Evolutionary conservation across 2,113 vertebrate genomes (phyloP).

Genomic region (Buteo buteo): DNA sequence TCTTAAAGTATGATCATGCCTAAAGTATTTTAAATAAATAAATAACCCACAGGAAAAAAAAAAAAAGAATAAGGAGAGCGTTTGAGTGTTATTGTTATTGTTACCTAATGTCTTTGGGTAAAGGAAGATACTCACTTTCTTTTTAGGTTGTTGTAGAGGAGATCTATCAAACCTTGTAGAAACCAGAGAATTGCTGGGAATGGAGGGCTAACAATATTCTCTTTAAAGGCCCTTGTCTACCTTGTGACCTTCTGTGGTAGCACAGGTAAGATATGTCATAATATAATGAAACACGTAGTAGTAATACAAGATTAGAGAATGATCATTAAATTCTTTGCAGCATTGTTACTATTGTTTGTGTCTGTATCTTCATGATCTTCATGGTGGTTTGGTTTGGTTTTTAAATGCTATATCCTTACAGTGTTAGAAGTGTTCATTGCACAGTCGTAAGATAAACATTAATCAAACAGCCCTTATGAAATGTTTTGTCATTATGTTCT

Average conservation of each 20-base stretch:
- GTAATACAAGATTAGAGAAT: not conserved
- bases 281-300: not conserved
- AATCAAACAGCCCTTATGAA: not conserved
- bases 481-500: not conserved
- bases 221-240: not conserved
- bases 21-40: not conserved
- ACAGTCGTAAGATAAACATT: not conserved
- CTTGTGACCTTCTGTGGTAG: rapidly evolving
- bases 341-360: not conserved
- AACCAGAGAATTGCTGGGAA: not conserved
- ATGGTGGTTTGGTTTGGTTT: not conserved
- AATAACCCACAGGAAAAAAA: not conserved
- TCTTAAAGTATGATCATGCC: not conserved
- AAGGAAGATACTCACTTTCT: not conserved
- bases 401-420: not conserved
- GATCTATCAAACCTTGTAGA: not conserved
- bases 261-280: not conserved
- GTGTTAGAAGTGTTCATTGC: not conserved
- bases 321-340: not conserved
- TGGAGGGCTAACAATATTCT: not conserved
- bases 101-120: not conserved
- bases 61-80: not conserved
- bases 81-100: not conserved
- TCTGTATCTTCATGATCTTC: not conserved
- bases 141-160: not conserved